Base-by-base conservation (phyloP, 2,888 invertebrate species). In the Trachelus tabidus region DNA sequence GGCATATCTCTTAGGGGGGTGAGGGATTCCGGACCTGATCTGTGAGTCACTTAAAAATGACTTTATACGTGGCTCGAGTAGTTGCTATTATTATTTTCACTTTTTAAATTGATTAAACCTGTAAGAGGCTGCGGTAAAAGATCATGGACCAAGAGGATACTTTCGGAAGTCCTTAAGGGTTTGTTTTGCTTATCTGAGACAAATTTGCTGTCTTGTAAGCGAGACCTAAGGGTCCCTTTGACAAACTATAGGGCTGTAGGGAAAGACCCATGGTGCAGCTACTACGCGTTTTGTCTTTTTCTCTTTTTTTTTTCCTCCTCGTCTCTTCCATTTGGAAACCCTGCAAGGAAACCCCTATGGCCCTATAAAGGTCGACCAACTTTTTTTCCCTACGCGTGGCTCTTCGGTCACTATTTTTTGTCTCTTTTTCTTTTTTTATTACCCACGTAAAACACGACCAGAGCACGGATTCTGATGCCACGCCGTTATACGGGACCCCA, bases 161-260 rank as follows among this genome's bases (percentile, higher is more conserved):
- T 56, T 4, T 31, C 68, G 75, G 68, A 75, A 79, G 76, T 83
- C 84, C 81, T 84, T 82, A 84, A 85, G 85, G 84, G 88, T 87
- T 90, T 90, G 90, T 90, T 90, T 90, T 89, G 87, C 89, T 88
- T 89, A 87, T 89, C 90, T 88, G 85, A 87, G 90, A 91, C 90
- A 90, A 91, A 90, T 91, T 90, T 88, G 90, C 89, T 88, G 90
- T 89, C 89, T 89, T 87, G 90, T 90, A 90, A 90, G 85, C 87
- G 88, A 89, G 87, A 87, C 88, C 89, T 85, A 83, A 88, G 89
- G 90, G 90, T 89, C 89, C 87, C 82, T 87, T 87, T 89, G 89
- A 89, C 89, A 90, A 89, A 88, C 88, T 87, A 84, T 87, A 86
- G 87, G 86, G 84, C 86, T 77, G 82, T 80, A 82, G 83, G 82